phyloP scores from a whole-genome alignment of 2,113 vertebrate species.

The Crotalus horridus region DNA sequence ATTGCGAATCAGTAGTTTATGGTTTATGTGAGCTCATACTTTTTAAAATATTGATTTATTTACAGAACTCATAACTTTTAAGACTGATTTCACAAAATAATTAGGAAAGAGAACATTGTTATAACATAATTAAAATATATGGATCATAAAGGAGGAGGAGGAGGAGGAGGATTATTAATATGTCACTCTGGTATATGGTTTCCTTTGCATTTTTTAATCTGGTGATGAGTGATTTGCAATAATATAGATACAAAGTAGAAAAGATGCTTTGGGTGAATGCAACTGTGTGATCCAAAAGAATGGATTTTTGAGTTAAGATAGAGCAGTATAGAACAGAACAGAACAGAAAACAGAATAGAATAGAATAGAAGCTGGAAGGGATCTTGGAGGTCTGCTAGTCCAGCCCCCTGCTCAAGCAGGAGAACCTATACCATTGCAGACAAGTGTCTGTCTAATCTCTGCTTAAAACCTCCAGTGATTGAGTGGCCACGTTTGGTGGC shows the following conservation, averaged over 20 bases:
- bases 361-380: too few relatives aligned
- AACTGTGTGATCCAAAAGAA: background rate
- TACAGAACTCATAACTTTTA: background rate
- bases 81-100: background rate
- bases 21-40: constrained; percentile 1
- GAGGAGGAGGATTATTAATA: background rate
- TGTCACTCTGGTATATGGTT: background rate
- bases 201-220: background rate
- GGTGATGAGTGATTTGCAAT: background rate
- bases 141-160: background rate
- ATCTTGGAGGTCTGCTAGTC: too few relatives aligned
- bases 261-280: background rate
- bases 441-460: too few relatives aligned
- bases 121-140: background rate
- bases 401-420: too few relatives aligned
- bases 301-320: background rate
- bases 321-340: too few relatives aligned
- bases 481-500: background rate
- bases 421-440: too few relatives aligned
- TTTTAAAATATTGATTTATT: background rate
- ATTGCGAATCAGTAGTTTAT: background rate
- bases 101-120: background rate
- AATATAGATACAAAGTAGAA: background rate
- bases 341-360: too few relatives aligned
- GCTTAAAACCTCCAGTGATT: too few relatives aligned